A percentile compares a stretch with the other conserved stretches of the same genome.
phyloP scores from a whole-genome alignment of 1,140 invertebrate species.

The Vanessa atalanta region DNA sequence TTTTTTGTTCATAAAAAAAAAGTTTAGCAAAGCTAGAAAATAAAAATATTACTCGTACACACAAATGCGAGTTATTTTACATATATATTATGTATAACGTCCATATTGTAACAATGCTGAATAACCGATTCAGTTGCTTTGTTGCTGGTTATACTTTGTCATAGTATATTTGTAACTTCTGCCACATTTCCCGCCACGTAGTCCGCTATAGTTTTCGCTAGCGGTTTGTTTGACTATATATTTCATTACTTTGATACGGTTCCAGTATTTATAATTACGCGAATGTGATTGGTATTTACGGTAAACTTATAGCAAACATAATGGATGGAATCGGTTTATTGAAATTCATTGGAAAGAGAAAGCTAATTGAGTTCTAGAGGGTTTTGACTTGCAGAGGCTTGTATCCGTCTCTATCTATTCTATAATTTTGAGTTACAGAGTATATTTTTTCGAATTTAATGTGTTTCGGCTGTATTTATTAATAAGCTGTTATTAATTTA shows the following conservation, averaged over 20 bases:
- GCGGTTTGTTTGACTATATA: slow-evolving; percentile 26
- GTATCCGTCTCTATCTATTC: too few species aligned
- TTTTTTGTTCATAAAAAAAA: background rate
- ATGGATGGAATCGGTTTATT: too few species aligned
- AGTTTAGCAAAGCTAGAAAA: background rate
- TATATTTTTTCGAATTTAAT: background rate
- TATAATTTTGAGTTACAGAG: background rate
- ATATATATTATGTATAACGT: background rate
- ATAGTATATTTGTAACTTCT: slow-evolving; percentile 31
- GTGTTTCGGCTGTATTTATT: too few species aligned
- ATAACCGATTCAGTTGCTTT: slow-evolving; percentile 21
- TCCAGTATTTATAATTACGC: background rate
- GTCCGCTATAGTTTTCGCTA: slow-evolving; percentile 23
- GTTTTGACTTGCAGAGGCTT: too few species aligned
- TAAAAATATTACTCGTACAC: background rate
- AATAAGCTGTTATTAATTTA: too few species aligned
- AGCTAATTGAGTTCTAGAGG: too few species aligned
- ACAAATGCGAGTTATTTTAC: background rate
- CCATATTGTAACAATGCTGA: background rate
- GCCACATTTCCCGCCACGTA: slow-evolving; percentile 36
- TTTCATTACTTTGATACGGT: slow-evolving; percentile 21
- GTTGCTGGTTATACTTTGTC: slow-evolving; percentile 27
- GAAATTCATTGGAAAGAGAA: too few species aligned
- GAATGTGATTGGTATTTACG: too few species aligned
- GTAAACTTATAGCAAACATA: too few species aligned